Conservation (phyloP, 2,797 vertebrate genomes). For the Hozukius guyotensis region DNA sequence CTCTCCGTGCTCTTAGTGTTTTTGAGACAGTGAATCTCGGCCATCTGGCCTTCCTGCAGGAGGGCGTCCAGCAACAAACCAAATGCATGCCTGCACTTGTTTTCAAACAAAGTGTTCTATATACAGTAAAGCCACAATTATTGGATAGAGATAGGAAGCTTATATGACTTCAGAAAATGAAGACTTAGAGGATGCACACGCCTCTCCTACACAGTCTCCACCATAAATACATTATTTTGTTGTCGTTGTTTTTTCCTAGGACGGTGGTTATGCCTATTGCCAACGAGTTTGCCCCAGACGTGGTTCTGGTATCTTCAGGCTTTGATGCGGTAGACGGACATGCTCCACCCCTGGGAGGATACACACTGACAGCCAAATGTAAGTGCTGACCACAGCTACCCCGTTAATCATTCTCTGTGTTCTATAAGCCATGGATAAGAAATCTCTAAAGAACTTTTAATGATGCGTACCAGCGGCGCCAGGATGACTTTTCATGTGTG, state of each 20-base stretch:
- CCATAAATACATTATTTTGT: neutral
- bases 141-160: neutral
- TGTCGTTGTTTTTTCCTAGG: conserved; percentile 66
- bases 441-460: neutral
- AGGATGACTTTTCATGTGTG: too few relatives aligned
- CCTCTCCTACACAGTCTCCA: neutral
- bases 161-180: neutral
- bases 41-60: neutral
- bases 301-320: conserved; percentile 95
- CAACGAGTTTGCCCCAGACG: conserved; percentile 92
- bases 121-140: neutral
- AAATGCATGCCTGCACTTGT: neutral
- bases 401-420: neutral
- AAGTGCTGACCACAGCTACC: conserved; percentile 68
- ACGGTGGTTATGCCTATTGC: conserved; percentile 96
- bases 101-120: neutral
- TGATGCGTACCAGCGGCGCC: too few relatives aligned
- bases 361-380: conserved; percentile 95
- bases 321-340: conserved; percentile 96
- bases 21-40: neutral
- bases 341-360: conserved; percentile 92
- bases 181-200: neutral
- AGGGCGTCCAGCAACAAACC: neutral
- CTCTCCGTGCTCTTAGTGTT: neutral
- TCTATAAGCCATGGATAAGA: neutral